phyloP scores from a whole-genome alignment of 2,797 vertebrate genomes.

The Amblyraja radiata region DNA sequence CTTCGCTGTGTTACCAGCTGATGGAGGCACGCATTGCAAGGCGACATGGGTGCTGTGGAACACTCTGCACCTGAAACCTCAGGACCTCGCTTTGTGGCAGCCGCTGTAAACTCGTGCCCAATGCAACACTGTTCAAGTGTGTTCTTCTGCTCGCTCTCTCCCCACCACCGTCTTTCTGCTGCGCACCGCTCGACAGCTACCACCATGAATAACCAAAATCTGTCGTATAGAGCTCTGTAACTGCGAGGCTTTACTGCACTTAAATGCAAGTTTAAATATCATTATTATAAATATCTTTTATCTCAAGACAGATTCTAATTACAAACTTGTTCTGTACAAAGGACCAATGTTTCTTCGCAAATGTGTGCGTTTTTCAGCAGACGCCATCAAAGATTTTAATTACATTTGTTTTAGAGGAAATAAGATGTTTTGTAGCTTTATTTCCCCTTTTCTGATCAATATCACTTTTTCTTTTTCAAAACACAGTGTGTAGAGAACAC shows the following conservation, averaged over 20 bases:
- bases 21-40: no score
- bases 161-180: no score
- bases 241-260: background rate
- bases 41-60: no score
- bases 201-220: no score
- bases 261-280: background rate
- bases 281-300: background rate
- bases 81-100: no score
- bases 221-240: no score
- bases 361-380: background rate
- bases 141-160: no score
- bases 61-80: no score
- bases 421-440: background rate
- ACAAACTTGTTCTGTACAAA: background rate
- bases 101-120: no score
- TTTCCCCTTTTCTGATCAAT: background rate
- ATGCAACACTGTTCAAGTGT: no score
- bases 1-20: no score
- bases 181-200: no score
- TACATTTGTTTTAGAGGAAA: background rate
- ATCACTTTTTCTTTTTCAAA: background rate
- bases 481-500: background rate
- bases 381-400: background rate
- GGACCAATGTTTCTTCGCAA: background rate
- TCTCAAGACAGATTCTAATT: background rate